Base-by-base conservation (phyloP, 2,797 vertebrate species). In the Leucoraja ocellata region DNA sequence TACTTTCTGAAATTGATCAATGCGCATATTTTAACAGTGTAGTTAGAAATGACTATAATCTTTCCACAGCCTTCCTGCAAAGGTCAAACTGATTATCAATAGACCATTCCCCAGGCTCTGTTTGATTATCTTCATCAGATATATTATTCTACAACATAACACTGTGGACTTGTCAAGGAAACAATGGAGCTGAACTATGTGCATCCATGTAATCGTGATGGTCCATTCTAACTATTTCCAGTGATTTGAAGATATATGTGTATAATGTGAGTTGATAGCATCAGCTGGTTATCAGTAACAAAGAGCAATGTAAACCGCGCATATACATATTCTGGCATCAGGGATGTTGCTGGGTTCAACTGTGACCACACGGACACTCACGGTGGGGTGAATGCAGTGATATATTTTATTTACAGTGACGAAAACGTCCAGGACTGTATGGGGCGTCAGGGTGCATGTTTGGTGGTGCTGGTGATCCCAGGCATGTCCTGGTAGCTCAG, bases 21-120 rank as follows among this genome's bases (percentile, higher is more conserved):
- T 95, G 95, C 96, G 96, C 96, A 97, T 97, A 97, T 98, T 98
- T 98, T 96, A 96, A 96, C 95, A 95, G 95, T 95, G 93, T 93
- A 95, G 94, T 93, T 95, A 95, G 95, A 96, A 97, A 96, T 96
- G 95, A 96, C 96, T 95, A 95, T 97, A 97, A 97, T 96, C 96
- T 96, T 95, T 94, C 96, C 95, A 96, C 96, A 96, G 95, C 95
- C 93, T 94, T 95, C 94, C 94, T 95, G 96, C 94, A 93, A 94
- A 96, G 96, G 96, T 97, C 97, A 97, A 97, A 97, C 95, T 95
- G 96, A 98, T 97, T 96, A 96, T 96, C 96, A 96, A 96, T 96
- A 94, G 95, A 95, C 96, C 96, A 95, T 93, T 94, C 93, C 94
- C 94, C 94, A 94, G 95, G 91, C 91, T 96, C 95, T 96, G 95